Base-by-base conservation (phyloP, 1,140 invertebrate species). In the Lithobius niger region DNA sequence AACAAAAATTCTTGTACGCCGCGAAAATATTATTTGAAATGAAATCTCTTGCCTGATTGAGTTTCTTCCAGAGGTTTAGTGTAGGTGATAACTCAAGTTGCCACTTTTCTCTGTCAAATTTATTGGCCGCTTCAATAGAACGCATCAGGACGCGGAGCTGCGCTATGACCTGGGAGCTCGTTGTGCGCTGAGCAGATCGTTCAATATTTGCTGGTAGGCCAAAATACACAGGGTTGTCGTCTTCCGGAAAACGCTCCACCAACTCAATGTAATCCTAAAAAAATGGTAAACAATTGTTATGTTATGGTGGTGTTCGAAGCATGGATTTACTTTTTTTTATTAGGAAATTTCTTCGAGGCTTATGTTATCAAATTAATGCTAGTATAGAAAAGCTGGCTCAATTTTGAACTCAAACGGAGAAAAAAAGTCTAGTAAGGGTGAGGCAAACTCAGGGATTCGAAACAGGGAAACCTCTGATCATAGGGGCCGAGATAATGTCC, bases 141-240 rank as follows among this genome's bases (percentile, higher is more conserved):
- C 63, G 59, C 54, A 62, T 59, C 0, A 64, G 51, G n/a, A 61
- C 52, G 18, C 45, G 31, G 19, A 91, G 69, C 58, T 83, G 76
- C 10, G 67, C 61, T 44, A 89, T 77, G 10, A 85, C 76, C 50
- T 75, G 68, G 25, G 69, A 68, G 51, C 82, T 82, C 15, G 77
- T 75, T 28, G 79, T 81, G 57, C 80, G 75, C 67, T 91, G 84
- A 73, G 83, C 83, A 49, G 84, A 81, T 56, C 81, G 71, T 56
- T 87, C 80, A 50, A 90, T 84, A 65, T 92, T 92, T 49, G 80
- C 79, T 1, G 88, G 86, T 13, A 92, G 66, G 10, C 86, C 86
- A 69, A 90, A 88, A 59, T 81, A 79, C 3, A 74, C 73, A 2
- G 86, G 82, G 16, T 74, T 71, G 62, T 88, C 83, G 47, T 70